These are phyloP conservation scores for Rhamphomyia laevipes DNA, from an alignment of 2,888 invertebrate genomes.

Conservation along the genomic window DNA sequence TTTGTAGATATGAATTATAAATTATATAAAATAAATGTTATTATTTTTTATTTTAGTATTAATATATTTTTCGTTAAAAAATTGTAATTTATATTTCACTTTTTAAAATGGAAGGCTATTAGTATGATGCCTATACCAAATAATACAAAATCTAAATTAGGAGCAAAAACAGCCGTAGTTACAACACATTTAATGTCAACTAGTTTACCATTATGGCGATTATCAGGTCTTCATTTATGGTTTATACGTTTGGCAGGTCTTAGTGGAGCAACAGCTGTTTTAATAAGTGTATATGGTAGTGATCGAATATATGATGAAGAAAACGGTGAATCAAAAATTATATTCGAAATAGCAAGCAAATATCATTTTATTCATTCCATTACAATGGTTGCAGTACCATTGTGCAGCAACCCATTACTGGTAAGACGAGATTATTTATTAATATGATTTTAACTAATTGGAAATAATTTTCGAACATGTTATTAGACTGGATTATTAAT, in stretches of 20 bases:
- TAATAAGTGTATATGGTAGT: conserved; percentile 79
- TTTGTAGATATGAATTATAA: background rate
- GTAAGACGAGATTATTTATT: conserved; percentile 44
- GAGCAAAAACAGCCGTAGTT: conserved; percentile 8
- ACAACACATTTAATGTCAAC: conserved; percentile 14
- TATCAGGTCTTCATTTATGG: conserved; percentile 36
- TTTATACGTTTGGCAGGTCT: conserved; percentile 69
- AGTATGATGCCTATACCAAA: background rate
- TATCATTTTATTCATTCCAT: conserved; percentile 81
- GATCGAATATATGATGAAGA: conserved; percentile 54
- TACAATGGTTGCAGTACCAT: conserved; percentile 70
- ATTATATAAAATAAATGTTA: no score
- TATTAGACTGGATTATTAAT: conserved; percentile 64
- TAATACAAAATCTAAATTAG: background rate
- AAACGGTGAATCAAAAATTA: conserved; percentile 54
- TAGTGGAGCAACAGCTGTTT: conserved; percentile 79
- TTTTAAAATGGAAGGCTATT: background rate
- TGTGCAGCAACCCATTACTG: conserved; percentile 60
- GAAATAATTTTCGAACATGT: no score
- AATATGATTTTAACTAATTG: conserved; percentile 3
- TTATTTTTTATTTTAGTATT: no score
- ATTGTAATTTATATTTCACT: background rate
- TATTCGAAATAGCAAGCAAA: conserved; percentile 78
- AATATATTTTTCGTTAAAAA: background rate
- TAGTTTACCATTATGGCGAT: conserved; percentile 10